Evolutionary conservation across 2,797 vertebrate genomes (phyloP), one percentile per base, ranked within the genome.

Genomic region (Sternarchorhynchus goeldii): DNA sequence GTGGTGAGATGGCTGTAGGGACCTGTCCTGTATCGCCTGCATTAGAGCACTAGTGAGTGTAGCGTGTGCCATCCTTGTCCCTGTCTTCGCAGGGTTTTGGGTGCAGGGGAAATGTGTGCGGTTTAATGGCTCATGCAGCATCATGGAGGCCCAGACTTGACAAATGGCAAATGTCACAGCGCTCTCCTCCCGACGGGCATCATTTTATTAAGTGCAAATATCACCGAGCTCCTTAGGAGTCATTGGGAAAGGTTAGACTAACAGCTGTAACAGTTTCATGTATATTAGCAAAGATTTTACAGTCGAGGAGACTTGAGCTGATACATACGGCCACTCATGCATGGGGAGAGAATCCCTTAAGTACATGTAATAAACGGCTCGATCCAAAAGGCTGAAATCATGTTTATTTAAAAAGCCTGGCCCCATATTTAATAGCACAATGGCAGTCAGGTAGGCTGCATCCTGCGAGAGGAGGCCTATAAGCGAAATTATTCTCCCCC

Each of bases 151-250:
- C 91, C 89, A 87, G 84, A 91, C 90, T 93, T 94, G 93, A 93
- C 92, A 94, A 94, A 94, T 94, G 92, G 92, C 93, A 94, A 94
- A 94, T 94, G 93, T 94, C 93, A 94, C 91, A 87, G 88, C 92
- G 88, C 90, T 93, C 93, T 94, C 93, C 93, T 94, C 94, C 92
- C 93, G 92, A 92, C 93, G 92, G 92, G 93, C 93, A 94, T 94
- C 92, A 94, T 94, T 94, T 92, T 93, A 94, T 94, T 92, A 94
- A 93, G 93, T 91, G 94, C 93, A 94, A 94, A 94, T 94, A 94
- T 94, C 93, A 94, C 91, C 87, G 90, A 88, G 92, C 92, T 93
- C 93, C 92, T 94, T 92, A 92, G 91, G 93, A 94, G 93, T 93
- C 88, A 83, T 89, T 78, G 71, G 90, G 88, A 93, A 94, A 94